Evolutionary conservation across 30 jellyfish, hydroid and myxozoan genomes (phyloP).

Genomic region (Turritopsis dohrnii): DNA sequence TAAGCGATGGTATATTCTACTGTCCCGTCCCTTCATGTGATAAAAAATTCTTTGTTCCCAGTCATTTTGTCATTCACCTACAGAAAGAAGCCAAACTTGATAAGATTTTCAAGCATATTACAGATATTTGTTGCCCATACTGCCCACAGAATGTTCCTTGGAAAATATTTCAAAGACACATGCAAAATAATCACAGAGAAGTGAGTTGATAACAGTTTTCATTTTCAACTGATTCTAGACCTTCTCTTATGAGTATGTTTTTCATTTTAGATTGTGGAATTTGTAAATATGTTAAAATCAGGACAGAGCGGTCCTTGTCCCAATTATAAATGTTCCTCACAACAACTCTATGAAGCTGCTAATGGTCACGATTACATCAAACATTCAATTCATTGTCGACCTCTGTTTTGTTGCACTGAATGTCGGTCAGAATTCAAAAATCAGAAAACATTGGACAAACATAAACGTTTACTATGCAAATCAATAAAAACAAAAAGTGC

Average conservation of each 20-base stretch:
- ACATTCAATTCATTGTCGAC: constrained; percentile 4
- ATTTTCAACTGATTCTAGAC: neutral
- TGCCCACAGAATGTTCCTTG: neutral
- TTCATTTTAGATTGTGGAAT: constrained; percentile 4
- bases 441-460: constrained; percentile 1
- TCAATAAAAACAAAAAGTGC: neutral
- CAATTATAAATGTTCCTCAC: constrained; percentile 3
- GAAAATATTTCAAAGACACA: neutral
- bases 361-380: neutral
- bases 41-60: neutral
- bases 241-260: neutral
- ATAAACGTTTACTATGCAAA: too few species aligned
- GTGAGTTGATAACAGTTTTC: neutral
- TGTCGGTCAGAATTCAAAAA: neutral
- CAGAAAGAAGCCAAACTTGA: constrained; percentile 10
- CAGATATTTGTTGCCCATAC: constrained; percentile 8
- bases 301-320: constrained; percentile 8
- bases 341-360: neutral
- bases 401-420: neutral
- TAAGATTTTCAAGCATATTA: neutral
- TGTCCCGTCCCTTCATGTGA: constrained; percentile 19
- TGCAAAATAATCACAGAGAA: constrained; percentile 16
- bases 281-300: neutral
- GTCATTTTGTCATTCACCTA: neutral
- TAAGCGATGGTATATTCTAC: constrained; percentile 5